Conservation (phyloP, 2,797 vertebrate genomes). For the Acanthurus leucopareius region DNA sequence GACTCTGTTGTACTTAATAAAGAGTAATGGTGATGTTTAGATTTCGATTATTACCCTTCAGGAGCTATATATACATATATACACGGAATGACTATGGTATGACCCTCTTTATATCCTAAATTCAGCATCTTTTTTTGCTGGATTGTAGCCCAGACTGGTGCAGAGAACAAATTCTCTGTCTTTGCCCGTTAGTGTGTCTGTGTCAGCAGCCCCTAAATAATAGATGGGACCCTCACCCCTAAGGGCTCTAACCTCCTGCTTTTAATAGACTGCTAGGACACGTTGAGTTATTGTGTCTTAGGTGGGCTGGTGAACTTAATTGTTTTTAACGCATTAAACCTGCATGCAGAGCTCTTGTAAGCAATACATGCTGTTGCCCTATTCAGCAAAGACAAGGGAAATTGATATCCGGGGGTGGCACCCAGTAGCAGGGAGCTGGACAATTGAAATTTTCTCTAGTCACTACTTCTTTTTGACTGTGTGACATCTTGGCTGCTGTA, state of each 20-base stretch:
- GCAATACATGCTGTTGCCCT: background rate
- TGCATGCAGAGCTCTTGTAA: background rate
- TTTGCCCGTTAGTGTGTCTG: slow-evolving; percentile 58
- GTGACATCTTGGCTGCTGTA: slow-evolving; percentile 52
- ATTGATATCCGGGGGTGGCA: background rate
- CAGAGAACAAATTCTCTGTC: slow-evolving; percentile 39
- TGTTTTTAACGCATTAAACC: slow-evolving; percentile 6
- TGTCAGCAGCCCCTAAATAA: slow-evolving; percentile 83
- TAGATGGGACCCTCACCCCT: slow-evolving; percentile 79
- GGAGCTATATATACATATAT: no score
- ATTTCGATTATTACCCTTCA: background rate
- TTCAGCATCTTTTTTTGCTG: background rate
- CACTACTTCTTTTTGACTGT: slow-evolving; percentile 10
- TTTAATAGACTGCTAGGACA: slow-evolving; percentile 72
- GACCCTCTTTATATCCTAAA: background rate
- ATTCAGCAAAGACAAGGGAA: slow-evolving; percentile 23
- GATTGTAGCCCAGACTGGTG: slow-evolving; percentile 40
- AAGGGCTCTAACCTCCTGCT: slow-evolving; percentile 67
- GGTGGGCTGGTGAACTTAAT: slow-evolving; percentile 22
- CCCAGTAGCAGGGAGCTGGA: slow-evolving; percentile 33
- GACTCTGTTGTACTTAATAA: background rate
- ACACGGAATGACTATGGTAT: no score
- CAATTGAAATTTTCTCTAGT: slow-evolving; percentile 39
- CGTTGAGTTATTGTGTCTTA: slow-evolving; percentile 27
- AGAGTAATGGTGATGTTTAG: background rate